phyloP scores from a whole-genome alignment of 2,888 invertebrate genomes.

The Nesidiocoris tenuis region DNA sequence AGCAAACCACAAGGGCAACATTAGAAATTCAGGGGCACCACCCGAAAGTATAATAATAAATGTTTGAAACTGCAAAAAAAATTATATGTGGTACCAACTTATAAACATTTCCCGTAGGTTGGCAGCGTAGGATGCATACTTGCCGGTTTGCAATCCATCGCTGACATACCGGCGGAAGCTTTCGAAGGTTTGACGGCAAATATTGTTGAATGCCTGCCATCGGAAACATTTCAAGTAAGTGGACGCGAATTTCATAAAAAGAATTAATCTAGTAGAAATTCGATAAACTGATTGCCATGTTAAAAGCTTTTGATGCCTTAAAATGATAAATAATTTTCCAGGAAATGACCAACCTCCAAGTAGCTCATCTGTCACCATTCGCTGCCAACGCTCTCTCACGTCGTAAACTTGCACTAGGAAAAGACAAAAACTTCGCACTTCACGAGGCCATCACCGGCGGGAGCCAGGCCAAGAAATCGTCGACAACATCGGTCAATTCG shows the following conservation, averaged over 20 bases:
- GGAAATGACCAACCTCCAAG: conserved; percentile 43
- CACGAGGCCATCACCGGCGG: not conserved
- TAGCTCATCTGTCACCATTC: conserved; percentile 36
- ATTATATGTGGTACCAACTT: too few species aligned
- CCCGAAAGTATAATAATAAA: too few species aligned
- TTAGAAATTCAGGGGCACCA: too few species aligned
- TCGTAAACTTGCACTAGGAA: conserved; percentile 21
- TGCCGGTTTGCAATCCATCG: conserved; percentile 49
- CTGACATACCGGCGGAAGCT: conserved; percentile 49
- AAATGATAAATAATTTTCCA: too few species aligned
- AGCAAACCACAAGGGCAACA: too few species aligned
- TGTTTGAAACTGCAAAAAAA: too few species aligned
- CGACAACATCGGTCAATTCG: not conserved
- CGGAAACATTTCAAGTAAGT: conserved; percentile 49
- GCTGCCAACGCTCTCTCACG: conserved; percentile 32
- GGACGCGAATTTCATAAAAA: too few species aligned
- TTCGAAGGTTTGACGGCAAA: conserved; percentile 51
- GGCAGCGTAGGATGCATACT: conserved; percentile 51
- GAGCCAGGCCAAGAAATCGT: not conserved
- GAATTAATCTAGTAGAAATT: too few species aligned
- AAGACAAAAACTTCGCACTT: conserved; percentile 38
- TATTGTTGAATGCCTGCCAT: conserved; percentile 50
- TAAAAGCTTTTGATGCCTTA: too few species aligned
- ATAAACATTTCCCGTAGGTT: too few species aligned
- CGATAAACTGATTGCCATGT: too few species aligned